Conservation (phyloP, 2,113 vertebrate genomes). For the Tragelaphus scriptus region DNA sequence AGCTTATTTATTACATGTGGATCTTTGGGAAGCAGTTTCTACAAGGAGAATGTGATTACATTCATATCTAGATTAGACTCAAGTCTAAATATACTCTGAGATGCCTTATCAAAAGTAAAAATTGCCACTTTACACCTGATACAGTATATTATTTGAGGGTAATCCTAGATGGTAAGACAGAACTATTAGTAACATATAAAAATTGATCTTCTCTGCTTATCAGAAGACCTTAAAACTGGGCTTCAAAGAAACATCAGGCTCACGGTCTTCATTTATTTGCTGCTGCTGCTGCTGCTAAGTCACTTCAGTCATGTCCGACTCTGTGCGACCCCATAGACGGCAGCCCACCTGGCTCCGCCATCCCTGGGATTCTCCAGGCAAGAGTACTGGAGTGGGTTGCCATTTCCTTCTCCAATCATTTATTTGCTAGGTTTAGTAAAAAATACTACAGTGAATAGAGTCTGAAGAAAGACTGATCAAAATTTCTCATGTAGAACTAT, state of each 20-base stretch:
- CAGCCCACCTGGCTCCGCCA: too few species aligned
- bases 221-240: constrained; percentile 11
- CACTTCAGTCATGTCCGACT: too few species aligned
- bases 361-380: too few species aligned
- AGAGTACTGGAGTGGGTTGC: too few species aligned
- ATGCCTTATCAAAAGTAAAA: constrained; percentile 4
- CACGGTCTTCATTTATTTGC: background rate
- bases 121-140: background rate
- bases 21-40: background rate
- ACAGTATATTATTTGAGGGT: background rate
- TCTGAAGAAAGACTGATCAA: background rate
- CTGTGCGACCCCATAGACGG: too few species aligned
- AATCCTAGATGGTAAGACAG: constrained; percentile 26
- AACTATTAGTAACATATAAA: background rate
- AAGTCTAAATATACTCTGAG: background rate
- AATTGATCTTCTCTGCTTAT: background rate
- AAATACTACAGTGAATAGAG: constrained; percentile 9
- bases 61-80: background rate
- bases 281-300: too few species aligned
- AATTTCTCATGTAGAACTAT: background rate
- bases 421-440: background rate
- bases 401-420: background rate
- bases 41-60: background rate
- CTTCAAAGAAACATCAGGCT: background rate
- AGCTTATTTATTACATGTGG: background rate